Base-by-base conservation (phyloP, 1,140 invertebrate species). In the Hetaerina americana region DNA sequence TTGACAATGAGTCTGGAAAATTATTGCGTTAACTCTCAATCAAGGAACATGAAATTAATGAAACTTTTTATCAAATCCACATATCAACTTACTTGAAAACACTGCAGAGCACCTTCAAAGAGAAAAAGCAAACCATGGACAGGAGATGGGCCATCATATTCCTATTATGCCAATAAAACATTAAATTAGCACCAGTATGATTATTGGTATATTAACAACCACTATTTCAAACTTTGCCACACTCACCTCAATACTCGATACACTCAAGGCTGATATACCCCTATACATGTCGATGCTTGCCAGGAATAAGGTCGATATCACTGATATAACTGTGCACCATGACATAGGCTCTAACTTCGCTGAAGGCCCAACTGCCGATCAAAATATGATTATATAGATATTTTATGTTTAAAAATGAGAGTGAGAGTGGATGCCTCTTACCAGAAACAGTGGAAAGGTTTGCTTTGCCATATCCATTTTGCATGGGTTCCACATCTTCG, bases 401-500 rank as follows among this genome's bases (percentile, higher is more conserved):
- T n/a, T n/a, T n/a, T n/a, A n/a, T n/a, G n/a, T n/a, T n/a, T n/a
- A n/a, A n/a, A n/a, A 22, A 71, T 40, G 70, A 70, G 22, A 18
- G n/a, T 8, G 26, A 70, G n/a, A 27, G 2, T 27, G 5, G 15
- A 28, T 22, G 69, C 5, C 2, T 26, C 66, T 74, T 73, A 77
- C 76, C 76, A 49, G 72, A 72, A n/a, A 75, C 24, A 69, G 74
- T 71, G 40, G 74, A 73, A 28, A 73, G 40, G 67, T 73, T 76
- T 68, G 66, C 66, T 66, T 27, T 70, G 5, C 49, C 22, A 71
- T 72, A 75, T 6, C 75, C 75, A 75, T 77, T 77, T 25, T n/a
- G n/a, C 15, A 75, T 40, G n/a, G 77, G 77, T 70, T 78, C 75
- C 12, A 82, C 70, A 26, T 82, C 78, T n/a, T 75, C 72, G 12